These are phyloP conservation scores for Sebastes glaucus DNA, from an alignment of 2,797 vertebrate genomes.

Conservation along the genomic window DNA sequence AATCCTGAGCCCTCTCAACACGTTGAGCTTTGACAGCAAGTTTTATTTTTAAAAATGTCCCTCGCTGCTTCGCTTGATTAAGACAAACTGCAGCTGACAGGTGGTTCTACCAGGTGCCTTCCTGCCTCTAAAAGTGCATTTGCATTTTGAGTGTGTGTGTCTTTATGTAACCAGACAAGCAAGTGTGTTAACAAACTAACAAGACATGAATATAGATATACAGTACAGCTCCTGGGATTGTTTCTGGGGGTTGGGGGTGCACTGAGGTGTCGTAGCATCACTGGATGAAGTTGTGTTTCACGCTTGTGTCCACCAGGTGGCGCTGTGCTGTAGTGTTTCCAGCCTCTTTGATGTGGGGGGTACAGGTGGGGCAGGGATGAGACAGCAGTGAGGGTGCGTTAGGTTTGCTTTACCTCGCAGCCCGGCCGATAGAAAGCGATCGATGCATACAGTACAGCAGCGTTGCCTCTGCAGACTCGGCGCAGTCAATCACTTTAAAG, in stretches of 20 bases:
- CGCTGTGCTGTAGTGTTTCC: conserved; percentile 72
- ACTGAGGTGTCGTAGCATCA: background rate
- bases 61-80: background rate
- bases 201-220: background rate
- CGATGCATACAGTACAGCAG: background rate
- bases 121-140: background rate
- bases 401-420: conserved; percentile 16
- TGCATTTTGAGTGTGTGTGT: background rate
- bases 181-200: background rate
- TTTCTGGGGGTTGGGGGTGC: background rate
- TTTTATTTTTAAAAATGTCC: background rate
- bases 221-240: background rate
- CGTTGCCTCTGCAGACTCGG: background rate
- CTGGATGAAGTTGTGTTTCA: conserved; percentile 27
- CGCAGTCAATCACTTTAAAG: conserved; percentile 22
- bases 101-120: background rate
- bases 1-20: background rate
- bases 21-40: background rate
- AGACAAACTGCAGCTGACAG: background rate
- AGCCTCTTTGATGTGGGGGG: conserved; percentile 42
- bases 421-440: background rate
- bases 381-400: conserved; percentile 24
- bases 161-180: background rate
- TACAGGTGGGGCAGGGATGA: conserved; percentile 60
- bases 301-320: conserved; percentile 68